Base-by-base conservation (phyloP, 2,888 invertebrate genomes). In the Aleiodes alternator region DNA sequence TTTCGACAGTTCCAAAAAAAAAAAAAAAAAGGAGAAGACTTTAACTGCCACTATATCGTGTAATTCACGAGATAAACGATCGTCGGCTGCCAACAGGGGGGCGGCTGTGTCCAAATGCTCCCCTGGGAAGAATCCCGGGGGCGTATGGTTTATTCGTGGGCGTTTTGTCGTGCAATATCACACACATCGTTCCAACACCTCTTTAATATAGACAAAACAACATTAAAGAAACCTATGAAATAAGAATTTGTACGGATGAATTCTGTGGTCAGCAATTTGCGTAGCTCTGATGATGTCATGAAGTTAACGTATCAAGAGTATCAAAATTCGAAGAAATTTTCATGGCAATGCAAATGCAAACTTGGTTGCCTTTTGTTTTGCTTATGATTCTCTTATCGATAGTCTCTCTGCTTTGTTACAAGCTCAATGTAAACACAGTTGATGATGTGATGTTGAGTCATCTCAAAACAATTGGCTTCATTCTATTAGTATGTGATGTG, bases 131-230 rank as follows among this genome's bases (percentile, higher is more conserved):
- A 64, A 43, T 64, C 64, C 64, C 75, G 79, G 85, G 84, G 87
- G 87, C 86, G 85, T 85, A 83, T 69, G 84, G 80, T 64, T 43
- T 48, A 64, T 43, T 84, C 76, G 77, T 79, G 86, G 86, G 86
- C 86, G 86, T 86, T 79, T 56, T 64, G 78, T 79, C 72, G 57
- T 64, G 43, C 57, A 7, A 61, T 38, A 70, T 55, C 16, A 43
- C 43, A 43, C 43, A 64, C 64, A 64, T 64, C 76, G 75, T 64
- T 64, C 64, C n/a, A 64, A 64, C 64, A 64, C 64, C 64, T 64
- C 64, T 43, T 64, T 43, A 12, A 64, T 61, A 64, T 23, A 64
- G 64, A 64, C 64, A 64, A 64, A 64, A 64, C 64, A 64, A 43
- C 23, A 48, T 59, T 7, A 59, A 34, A 59, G 31, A 57, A 23